Conservation (phyloP, 2,888 invertebrate species). For the Scaptomyza caliginosa region DNA sequence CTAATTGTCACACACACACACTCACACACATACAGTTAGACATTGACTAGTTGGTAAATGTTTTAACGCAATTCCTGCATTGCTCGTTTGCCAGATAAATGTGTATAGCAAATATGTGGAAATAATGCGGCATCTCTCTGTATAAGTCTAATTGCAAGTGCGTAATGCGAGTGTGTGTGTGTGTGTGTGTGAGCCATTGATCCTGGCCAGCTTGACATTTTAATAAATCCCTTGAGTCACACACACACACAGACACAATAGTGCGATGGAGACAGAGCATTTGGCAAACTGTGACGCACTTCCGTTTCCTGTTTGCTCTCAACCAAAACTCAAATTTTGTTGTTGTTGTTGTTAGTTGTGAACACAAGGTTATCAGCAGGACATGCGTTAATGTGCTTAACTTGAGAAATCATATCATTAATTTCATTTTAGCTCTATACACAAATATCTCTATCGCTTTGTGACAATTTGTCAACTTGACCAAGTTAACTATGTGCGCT, state of each 20-base stretch:
- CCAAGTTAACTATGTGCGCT: constrained; percentile 21
- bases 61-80: constrained; percentile 66
- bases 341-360: constrained; percentile 18
- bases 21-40: constrained; percentile 13
- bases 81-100: constrained; percentile 62
- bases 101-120: constrained; percentile 61
- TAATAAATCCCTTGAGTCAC: constrained; percentile 66
- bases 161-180: constrained; percentile 17
- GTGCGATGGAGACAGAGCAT: constrained; percentile 16
- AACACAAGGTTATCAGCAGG: constrained; percentile 28
- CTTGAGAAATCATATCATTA: constrained; percentile 75
- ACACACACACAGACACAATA: not conserved
- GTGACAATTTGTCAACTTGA: constrained; percentile 53
- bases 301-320: constrained; percentile 66
- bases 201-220: constrained; percentile 62
- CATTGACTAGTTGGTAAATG: constrained; percentile 36
- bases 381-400: constrained; percentile 63
- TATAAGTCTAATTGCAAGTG: constrained; percentile 63
- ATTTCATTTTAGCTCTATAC: constrained; percentile 53
- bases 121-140: constrained; percentile 71
- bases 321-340: constrained; percentile 24
- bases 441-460: constrained; percentile 3
- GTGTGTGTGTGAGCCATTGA: constrained; percentile 58
- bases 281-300: constrained; percentile 57
- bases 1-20: constrained; percentile 63